Evolutionary conservation across 2,888 invertebrate species (phyloP).

Genomic region (Sphecodes monilicornis): DNA sequence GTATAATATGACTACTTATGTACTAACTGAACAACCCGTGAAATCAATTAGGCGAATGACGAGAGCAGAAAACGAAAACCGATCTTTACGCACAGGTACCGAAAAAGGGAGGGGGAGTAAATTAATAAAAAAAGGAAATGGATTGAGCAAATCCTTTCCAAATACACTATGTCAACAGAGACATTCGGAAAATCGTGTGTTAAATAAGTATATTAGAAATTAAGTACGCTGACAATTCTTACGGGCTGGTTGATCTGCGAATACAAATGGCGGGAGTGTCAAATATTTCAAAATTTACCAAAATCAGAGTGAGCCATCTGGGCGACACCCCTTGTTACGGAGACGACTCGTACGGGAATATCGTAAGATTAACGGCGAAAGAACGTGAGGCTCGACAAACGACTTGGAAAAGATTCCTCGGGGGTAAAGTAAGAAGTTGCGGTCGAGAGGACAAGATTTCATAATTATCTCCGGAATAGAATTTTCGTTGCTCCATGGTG

Average conservation of each 20-base stretch:
- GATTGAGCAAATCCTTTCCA: too few relatives aligned
- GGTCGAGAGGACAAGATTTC: slow-evolving; percentile 47
- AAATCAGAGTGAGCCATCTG: neutral
- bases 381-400: slow-evolving; percentile 46
- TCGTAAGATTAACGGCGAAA: slow-evolving; percentile 54
- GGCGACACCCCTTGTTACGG: neutral
- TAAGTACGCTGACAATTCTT: neutral
- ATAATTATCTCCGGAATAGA: slow-evolving; percentile 47
- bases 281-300: neutral
- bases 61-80: too few relatives aligned
- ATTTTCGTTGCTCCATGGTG: slow-evolving; percentile 23
- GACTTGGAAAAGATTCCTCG: slow-evolving; percentile 44
- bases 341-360: too few relatives aligned
- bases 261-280: neutral
- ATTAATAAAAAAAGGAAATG: too few relatives aligned
- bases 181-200: neutral
- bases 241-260: neutral
- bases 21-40: too few relatives aligned
- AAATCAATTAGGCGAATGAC: too few relatives aligned
- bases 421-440: slow-evolving; percentile 41
- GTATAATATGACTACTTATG: too few relatives aligned
- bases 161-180: too few relatives aligned
- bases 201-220: neutral
- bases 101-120: too few relatives aligned
- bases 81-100: too few relatives aligned